Conservation (phyloP, 2,113 vertebrate genomes). For the Antechinus flavipes region DNA sequence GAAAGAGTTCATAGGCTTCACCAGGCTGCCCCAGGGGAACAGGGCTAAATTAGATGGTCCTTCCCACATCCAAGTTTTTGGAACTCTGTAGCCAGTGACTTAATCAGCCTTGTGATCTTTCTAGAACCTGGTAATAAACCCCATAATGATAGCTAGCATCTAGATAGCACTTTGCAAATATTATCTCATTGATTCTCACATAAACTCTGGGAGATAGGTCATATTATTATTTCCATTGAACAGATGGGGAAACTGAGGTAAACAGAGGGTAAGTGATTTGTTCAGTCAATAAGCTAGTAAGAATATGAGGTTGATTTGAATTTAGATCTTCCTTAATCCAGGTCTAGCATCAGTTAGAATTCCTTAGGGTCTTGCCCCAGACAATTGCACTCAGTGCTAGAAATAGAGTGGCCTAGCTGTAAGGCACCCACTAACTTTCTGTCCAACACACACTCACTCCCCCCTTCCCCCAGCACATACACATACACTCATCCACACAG, state of each 20-base stretch:
- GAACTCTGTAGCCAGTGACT: background rate
- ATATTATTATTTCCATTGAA: background rate
- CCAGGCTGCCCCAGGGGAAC: background rate
- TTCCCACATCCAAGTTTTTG: background rate
- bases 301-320: background rate
- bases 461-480: no score
- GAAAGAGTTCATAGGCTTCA: background rate
- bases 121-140: background rate
- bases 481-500: background rate
- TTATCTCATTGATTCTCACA: background rate
- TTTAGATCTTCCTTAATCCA: background rate
- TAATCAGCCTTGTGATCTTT: background rate
- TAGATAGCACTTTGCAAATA: background rate
- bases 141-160: background rate
- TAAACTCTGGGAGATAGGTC: background rate
- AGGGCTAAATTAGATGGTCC: background rate
- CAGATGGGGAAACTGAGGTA: background rate
- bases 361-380: background rate
- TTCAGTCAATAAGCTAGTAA: background rate
- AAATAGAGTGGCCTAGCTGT: background rate
- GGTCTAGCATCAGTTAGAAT: background rate
- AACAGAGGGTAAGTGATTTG: background rate
- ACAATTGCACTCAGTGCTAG: background rate
- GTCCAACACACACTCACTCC: background rate
- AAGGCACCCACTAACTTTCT: no score